phyloP scores from a whole-genome alignment of 2,113 vertebrate species.

The Oncorhynchus masou region DNA sequence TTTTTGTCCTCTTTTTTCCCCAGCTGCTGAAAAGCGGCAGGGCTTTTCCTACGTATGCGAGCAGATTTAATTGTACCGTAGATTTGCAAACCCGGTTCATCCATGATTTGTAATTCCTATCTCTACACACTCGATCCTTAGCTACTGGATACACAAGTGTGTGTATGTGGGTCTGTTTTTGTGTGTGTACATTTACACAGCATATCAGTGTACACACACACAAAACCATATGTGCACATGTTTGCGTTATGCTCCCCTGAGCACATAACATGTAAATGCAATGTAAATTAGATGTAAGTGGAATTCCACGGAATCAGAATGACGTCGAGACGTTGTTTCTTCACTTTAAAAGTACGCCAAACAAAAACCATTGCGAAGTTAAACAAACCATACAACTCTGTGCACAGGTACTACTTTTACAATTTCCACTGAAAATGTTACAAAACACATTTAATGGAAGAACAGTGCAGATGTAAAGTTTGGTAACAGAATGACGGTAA shows the following conservation, averaged over 20 bases:
- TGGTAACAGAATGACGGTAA: too few relatives aligned
- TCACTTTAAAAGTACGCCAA: too few relatives aligned
- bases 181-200: not conserved
- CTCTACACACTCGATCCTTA: constrained; percentile 10
- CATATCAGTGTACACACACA: not conserved
- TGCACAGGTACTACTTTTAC: too few relatives aligned
- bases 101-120: constrained; percentile 21
- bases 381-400: too few relatives aligned
- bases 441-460: too few relatives aligned
- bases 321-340: too few relatives aligned
- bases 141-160: constrained; percentile 3
- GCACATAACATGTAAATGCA: constrained; percentile 19
- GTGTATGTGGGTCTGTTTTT: constrained; percentile 7
- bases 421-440: too few relatives aligned
- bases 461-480: too few relatives aligned
- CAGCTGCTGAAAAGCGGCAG: not conserved
- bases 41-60: not conserved
- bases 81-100: constrained; percentile 20
- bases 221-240: constrained; percentile 6
- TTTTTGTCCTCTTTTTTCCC: not conserved
- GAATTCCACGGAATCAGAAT: too few relatives aligned
- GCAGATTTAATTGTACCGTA: not conserved
- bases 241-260: constrained; percentile 25
- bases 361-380: too few relatives aligned
- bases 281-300: not conserved